Evolutionary conservation across 1,140 invertebrate species (phyloP).

Genomic region (Cydia strobilella): DNA sequence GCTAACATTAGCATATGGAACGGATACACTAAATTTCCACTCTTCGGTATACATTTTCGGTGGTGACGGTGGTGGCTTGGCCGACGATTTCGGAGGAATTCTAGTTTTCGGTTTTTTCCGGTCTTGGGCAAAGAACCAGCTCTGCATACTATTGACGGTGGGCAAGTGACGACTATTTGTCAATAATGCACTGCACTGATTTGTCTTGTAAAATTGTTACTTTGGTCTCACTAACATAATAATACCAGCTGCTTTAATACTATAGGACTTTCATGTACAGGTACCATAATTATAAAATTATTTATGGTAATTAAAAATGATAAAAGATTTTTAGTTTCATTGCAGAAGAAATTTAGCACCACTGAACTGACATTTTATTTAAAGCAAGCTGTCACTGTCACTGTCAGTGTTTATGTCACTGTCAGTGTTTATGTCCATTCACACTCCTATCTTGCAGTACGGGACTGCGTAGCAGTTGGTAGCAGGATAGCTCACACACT

Average conservation of each 20-base stretch:
- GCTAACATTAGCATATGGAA: constrained; percentile 58
- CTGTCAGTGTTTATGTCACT: no score
- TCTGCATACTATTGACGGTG: constrained; percentile 67
- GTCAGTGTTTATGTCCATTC: no score
- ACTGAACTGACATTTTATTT: no score
- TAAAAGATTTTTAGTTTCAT: neutral
- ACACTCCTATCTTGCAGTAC: no score
- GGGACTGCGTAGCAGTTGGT: no score
- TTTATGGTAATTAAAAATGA: neutral
- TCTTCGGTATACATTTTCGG: constrained; percentile 56
- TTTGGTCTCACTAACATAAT: neutral
- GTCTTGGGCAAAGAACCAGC: constrained; percentile 80
- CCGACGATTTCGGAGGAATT: constrained; percentile 56
- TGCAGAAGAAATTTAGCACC: no score
- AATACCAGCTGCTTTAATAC: neutral
- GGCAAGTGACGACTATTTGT: neutral
- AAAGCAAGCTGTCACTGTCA: neutral
- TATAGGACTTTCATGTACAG: neutral
- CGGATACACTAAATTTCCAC: constrained; percentile 76
- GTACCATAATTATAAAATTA: neutral
- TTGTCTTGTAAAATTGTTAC: neutral
- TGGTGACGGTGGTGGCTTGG: constrained; percentile 45
- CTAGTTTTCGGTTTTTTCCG: constrained; percentile 61
- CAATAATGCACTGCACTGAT: neutral
- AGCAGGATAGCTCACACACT: no score